These are phyloP conservation scores for Vulpes lagopus DNA, from an alignment of 2,113 vertebrate species.

Conservation along the genomic window DNA sequence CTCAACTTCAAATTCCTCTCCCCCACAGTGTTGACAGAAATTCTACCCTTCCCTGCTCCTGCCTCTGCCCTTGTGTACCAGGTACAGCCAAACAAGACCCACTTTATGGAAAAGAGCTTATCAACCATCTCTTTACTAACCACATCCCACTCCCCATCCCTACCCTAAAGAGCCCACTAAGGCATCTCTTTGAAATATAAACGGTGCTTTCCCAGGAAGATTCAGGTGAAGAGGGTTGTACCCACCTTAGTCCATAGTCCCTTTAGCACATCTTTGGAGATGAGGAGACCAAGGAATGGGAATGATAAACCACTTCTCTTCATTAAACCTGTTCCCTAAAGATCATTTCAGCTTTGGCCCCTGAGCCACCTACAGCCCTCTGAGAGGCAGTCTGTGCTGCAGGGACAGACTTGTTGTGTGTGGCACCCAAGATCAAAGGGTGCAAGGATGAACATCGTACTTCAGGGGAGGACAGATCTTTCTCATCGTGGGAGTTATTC, in stretches of 20 bases:
- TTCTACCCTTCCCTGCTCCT: too few species aligned
- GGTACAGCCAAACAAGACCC: neutral
- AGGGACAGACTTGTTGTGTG: neutral
- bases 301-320: neutral
- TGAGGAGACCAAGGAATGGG: too few species aligned
- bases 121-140: neutral
- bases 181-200: neutral
- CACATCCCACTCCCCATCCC: neutral
- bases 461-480: neutral
- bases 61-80: neutral
- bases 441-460: rapidly evolving
- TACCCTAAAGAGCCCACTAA: neutral
- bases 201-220: rapidly evolving
- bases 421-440: rapidly evolving
- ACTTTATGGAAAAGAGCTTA: neutral
- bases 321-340: neutral
- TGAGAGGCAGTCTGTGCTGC: neutral
- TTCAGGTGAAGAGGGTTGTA: neutral
- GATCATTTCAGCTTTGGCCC: neutral
- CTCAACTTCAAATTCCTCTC: neutral
- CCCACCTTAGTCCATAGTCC: neutral
- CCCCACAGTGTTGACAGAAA: neutral
- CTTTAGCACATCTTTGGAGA: neutral
- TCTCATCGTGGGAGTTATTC: rapidly evolving
- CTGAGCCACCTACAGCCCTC: neutral